phyloP scores from a whole-genome alignment of 1,140 invertebrate species.

The Lasaia peninsularis region DNA sequence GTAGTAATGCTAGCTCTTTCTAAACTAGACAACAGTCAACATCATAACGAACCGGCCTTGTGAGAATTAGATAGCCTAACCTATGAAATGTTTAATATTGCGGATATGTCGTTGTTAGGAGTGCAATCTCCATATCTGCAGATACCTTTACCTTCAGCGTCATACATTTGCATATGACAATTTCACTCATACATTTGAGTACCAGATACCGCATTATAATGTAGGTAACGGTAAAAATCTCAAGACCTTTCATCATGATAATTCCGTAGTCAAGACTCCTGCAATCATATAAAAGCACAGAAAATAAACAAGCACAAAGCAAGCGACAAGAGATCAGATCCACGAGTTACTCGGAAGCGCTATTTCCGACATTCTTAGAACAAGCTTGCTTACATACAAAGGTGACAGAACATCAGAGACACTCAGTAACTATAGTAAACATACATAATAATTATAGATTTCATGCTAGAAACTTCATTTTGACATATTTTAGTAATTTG shows the following conservation, averaged over 20 bases:
- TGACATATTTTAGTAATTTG: background rate
- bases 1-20: too few relatives aligned
- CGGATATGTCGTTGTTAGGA: too few relatives aligned
- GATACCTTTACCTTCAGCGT: too few relatives aligned
- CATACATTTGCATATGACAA: too few relatives aligned
- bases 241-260: slow-evolving; percentile 36
- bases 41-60: too few relatives aligned
- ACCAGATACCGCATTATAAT: too few relatives aligned
- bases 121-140: too few relatives aligned
- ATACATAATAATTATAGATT: background rate
- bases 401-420: slow-evolving; percentile 29
- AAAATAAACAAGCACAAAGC: slow-evolving; percentile 49
- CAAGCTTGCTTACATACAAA: slow-evolving; percentile 41
- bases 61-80: too few relatives aligned
- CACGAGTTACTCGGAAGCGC: slow-evolving; percentile 66
- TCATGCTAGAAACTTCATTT: background rate
- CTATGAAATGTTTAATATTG: too few relatives aligned
- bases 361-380: slow-evolving; percentile 70
- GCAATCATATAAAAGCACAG: slow-evolving; percentile 47
- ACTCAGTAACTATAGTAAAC: background rate
- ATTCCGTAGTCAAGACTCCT: slow-evolving; percentile 26
- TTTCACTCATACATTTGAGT: background rate
- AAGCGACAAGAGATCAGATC: slow-evolving; percentile 58
- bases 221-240: background rate
- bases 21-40: too few relatives aligned